Evolutionary conservation across 2,888 invertebrate genomes (phyloP), one percentile per base, ranked within the genome.

Genomic region (Lepidonotus clava): DNA sequence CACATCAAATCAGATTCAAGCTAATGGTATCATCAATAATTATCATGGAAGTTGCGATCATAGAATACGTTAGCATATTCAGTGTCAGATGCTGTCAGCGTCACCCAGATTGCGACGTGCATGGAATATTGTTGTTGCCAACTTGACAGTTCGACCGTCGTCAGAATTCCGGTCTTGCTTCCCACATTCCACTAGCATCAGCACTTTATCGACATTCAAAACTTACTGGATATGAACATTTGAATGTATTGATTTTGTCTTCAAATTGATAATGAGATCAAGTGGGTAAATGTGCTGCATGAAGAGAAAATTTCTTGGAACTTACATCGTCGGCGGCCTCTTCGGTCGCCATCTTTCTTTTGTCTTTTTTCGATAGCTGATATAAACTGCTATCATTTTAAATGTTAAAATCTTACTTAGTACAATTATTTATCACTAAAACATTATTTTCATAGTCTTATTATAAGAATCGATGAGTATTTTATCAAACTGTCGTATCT

Each of bases 341-440:
- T 0, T 80, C 51, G 1, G 80, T 80, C 51, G 80, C 80, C 51
- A 80, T 80, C 80, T 66, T 66, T 36, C 21, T 66, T 18, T 21
- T 38, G 71, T 71, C 38, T 18, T 5, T 1, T 36, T 38, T 24
- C 46, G 41, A 21, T 80, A 51, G 46, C 18, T 46, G 46, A 0
- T 0, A 80, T 32, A 28, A 18, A 80, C 80, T 80, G 80, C 46
- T 46, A 28, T 38, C 32, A 34, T 84, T 40, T 18, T 83, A 28
- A 46, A 51, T 24, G 4, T 1, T 14, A 24, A 66, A 66, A 56
- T 56, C n/a, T n/a, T 56, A 56, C 56, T 56, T 21, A 56, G 8
- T n/a, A 67, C 34, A 67, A 46, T 46, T 46, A 21, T 28, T 11
- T 8, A 6, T 34, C 32, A 67, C 34, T 67, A 32, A 67, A 32